Base-by-base conservation (phyloP, 2,888 invertebrate genomes). In the Clivina fossor region DNA sequence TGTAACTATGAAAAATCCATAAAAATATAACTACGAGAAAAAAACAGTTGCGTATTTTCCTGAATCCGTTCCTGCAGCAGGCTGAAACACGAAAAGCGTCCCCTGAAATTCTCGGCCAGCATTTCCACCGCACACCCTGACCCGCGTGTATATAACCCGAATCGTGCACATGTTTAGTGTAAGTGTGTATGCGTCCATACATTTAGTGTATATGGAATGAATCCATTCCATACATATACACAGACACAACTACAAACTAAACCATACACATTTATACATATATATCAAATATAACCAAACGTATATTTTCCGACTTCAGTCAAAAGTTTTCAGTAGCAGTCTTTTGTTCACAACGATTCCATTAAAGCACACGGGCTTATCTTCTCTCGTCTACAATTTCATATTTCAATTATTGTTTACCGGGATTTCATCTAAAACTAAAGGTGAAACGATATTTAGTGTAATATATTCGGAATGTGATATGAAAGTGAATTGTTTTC, bases 41-140 rank as follows among this genome's bases (percentile, higher is more conserved):
- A n/a, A n/a, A n/a, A n/a, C n/a, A 26, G 30, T 2, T 30, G 30
- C 22, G 35, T 26, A 7, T 7, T 26, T 8, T 5, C 26, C 26
- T 48, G 24, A 47, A 35, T 22, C 35, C 48, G 37, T 4, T 8
- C 24, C 48, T 48, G 48, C 11, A 7, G 20, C 22, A 20, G 11
- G 22, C 46, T 13, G 35, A n/a, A 22, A 22, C 37, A 37, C 35
- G 24, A 16, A 13, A 35, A 15, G 32, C 22, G 9, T 18, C 24
- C 48, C n/a, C 22, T 26, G 24, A 37, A n/a, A 4, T 4, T 19
- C 48, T 48, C 35, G 24, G 22, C 48, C 48, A 48, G 26, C 48
- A 47, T 35, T 48, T 33, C 37, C 48, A 35, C n/a, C 11, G 35
- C 46, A 46, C 15, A 33, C 33, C 22, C 9, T 22, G 43, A 44